Percentiles rank a stretch among this genome's conserved stretches.
These are phyloP conservation scores for Melozone crissalis DNA, from an alignment of 2,113 vertebrate genomes.

Conservation along the genomic window DNA sequence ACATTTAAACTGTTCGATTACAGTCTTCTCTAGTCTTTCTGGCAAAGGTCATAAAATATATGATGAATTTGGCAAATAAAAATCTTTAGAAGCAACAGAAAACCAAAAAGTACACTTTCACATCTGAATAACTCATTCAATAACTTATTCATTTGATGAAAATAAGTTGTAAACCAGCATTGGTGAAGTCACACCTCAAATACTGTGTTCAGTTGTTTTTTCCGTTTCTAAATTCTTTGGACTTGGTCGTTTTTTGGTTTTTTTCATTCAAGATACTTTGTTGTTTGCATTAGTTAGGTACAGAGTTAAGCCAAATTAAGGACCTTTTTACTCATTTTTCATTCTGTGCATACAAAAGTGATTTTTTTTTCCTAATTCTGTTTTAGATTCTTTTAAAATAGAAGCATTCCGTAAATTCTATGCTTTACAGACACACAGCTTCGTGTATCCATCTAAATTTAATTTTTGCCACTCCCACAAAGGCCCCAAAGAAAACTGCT, in stretches of 20 bases:
- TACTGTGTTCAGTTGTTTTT: neutral
- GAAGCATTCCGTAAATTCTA: neutral
- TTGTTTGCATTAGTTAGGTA: neutral
- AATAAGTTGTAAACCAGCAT: neutral
- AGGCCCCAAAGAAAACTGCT: neutral
- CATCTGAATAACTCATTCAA: neutral
- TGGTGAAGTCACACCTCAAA: neutral
- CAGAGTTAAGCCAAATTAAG: neutral
- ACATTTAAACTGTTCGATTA: neutral
- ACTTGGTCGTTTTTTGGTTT: too few relatives aligned
- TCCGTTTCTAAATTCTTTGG: neutral
- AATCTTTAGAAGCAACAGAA: neutral
- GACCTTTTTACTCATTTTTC: neutral
- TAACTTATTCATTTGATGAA: neutral
- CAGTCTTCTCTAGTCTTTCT: neutral
- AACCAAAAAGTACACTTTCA: neutral
- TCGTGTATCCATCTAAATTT: neutral
- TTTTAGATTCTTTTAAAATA: neutral
- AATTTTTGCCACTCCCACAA: neutral
- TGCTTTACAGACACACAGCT: neutral
- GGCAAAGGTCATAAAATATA: neutral
- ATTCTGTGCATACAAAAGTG: neutral
- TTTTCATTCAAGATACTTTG: neutral
- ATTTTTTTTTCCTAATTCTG: neutral
- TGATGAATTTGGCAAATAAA: neutral